These are phyloP conservation scores for Acleris sparsana DNA, from an alignment of 2,888 invertebrate species.

Conservation along the genomic window DNA sequence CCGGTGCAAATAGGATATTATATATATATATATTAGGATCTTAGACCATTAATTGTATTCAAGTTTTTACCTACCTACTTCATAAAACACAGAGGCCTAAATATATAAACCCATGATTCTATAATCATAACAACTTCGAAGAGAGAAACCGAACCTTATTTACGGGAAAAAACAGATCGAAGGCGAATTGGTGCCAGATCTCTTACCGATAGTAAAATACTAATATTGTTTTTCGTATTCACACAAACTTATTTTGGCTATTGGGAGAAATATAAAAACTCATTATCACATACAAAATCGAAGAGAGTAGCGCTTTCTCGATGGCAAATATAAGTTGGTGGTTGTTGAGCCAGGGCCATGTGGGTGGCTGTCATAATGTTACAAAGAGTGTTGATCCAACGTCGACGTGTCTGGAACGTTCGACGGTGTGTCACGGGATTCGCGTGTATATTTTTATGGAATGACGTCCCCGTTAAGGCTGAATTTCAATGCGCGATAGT, in stretches of 20 bases:
- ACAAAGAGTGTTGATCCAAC: conserved; percentile 4
- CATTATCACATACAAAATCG: background rate
- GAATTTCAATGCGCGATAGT: too few species aligned
- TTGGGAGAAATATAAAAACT: background rate
- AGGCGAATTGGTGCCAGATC: conserved; percentile 13
- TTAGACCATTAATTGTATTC: too few species aligned
- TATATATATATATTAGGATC: too few species aligned
- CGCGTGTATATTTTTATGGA: background rate
- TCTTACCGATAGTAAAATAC: conserved; percentile 3
- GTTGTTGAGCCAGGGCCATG: conserved; percentile 1
- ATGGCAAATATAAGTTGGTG: conserved; percentile 3
- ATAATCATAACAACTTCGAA: background rate
- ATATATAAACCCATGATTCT: too few species aligned
- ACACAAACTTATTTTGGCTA: background rate
- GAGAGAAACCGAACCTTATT: background rate
- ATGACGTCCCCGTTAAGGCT: too few species aligned
- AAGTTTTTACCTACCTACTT: too few species aligned
- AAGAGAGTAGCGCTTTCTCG: background rate
- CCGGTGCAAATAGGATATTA: too few species aligned
- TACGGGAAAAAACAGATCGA: conserved; percentile 5
- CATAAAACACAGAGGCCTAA: too few species aligned
- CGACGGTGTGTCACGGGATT: background rate
- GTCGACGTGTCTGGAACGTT: conserved; percentile 9
- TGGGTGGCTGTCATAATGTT: conserved; percentile 3
- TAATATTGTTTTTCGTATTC: conserved; percentile 12